Evolutionary conservation across 2,797 vertebrate genomes (phyloP).

Genomic region (Mormyrus hasselquistii): DNA sequence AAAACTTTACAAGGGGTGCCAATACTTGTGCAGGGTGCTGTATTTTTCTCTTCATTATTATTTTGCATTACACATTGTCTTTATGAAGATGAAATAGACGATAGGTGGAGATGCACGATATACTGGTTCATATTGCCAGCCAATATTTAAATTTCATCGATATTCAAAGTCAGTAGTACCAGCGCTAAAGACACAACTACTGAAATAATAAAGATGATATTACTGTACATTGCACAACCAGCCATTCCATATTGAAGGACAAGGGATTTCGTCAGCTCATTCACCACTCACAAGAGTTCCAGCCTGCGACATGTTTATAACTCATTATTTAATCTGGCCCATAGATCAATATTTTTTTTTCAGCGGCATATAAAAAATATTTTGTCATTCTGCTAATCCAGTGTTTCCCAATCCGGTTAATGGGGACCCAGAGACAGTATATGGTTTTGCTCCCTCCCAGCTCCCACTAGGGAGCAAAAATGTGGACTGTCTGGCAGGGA

Average conservation of each 20-base stretch:
- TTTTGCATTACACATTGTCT: not conserved
- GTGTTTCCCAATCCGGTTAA: too few relatives aligned
- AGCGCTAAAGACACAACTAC: not conserved
- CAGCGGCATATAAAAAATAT: not conserved
- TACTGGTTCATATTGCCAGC: not conserved
- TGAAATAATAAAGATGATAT: not conserved
- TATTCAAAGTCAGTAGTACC: not conserved
- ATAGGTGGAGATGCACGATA: not conserved
- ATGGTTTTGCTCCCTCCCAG: too few relatives aligned
- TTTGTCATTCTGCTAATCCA: not conserved
- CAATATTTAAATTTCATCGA: not conserved
- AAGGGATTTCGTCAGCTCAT: not conserved
- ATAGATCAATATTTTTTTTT: not conserved
- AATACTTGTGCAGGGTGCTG: not conserved
- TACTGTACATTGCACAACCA: not conserved
- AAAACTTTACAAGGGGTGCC: not conserved
- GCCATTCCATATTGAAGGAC: not conserved
- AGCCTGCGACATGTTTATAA: not conserved
- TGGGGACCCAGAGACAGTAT: too few relatives aligned
- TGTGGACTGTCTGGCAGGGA: too few relatives aligned
- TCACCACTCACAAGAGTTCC: not conserved
- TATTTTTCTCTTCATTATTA: not conserved
- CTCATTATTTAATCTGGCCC: not conserved
- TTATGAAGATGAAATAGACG: not conserved
- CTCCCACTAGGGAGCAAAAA: too few relatives aligned